Evolutionary conservation across 2,113 vertebrate genomes (phyloP).

Genomic region (Sphyrna mokarran): DNA sequence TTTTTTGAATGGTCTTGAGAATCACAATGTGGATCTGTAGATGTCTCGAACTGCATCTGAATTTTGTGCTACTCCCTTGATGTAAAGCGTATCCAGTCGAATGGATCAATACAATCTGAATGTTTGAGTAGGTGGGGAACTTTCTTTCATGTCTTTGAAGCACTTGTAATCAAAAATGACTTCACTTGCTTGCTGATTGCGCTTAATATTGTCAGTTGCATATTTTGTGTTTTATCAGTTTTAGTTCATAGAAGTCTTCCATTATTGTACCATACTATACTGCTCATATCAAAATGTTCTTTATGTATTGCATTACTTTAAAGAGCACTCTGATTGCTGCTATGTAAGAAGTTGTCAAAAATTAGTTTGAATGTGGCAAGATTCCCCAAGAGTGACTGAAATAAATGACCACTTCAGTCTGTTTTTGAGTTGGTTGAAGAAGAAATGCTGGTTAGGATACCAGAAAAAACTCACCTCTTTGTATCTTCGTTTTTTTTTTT

Average conservation of each 20-base stretch:
- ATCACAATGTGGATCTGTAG: background rate
- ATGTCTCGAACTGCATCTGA: background rate
- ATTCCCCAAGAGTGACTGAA: background rate
- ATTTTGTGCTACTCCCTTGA: background rate
- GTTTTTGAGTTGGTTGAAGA: background rate
- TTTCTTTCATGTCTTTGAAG: background rate
- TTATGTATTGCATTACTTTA: background rate
- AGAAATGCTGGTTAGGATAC: background rate
- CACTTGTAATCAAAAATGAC: background rate
- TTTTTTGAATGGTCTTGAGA: background rate
- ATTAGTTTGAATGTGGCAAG: background rate
- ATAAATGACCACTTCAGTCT: background rate
- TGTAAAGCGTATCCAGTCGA: background rate
- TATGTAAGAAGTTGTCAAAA: background rate
- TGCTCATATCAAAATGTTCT: background rate
- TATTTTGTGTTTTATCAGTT: background rate
- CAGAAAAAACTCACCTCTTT: background rate
- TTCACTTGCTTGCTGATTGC: background rate
- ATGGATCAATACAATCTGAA: background rate
- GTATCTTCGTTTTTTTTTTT: background rate
- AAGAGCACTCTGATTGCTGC: background rate
- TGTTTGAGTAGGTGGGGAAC: background rate
- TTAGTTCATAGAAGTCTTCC: background rate
- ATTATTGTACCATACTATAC: background rate
- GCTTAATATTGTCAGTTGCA: background rate